Evolutionary conservation across 2,797 vertebrate genomes (phyloP), one percentile per base, ranked within the genome.

Genomic region (Xenopus petersii): DNA sequence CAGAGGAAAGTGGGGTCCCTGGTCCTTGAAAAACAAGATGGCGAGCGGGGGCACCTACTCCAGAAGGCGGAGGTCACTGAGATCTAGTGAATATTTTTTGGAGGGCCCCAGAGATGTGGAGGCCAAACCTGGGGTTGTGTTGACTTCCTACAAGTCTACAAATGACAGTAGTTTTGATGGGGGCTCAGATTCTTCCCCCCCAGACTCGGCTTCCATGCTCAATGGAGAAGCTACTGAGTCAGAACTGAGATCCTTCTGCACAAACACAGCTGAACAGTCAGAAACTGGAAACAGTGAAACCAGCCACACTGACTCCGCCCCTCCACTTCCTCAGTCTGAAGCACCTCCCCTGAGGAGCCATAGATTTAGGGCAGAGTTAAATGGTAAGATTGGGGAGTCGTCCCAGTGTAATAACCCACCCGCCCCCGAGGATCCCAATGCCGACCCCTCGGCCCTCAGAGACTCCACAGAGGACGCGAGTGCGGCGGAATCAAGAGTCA

Each of bases 121-220:
- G 9, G 48, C 4, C 12, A 68, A 59, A 17, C 36, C 24, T 9
- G 62, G 75, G 3, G 63, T 77, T 0, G 60, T 77, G 1, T 61
- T 77, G 2, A 77, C 70, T 1, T 73, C 70, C 12, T 77, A 73
- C 59, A 77, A 59, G 26, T 73, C 30, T 8, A 77, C 59, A 3
- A 67, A 15, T 13, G 70, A 77, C 3, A 10, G 63, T 12, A 33
- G 21, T 8, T 65, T 67, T 13, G 71, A 77, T 17, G 64, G 69
- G 62, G 30, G 42, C 4, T 16, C 16, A 7, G 63, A 21, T 30
- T 61, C 21, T 33, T 61, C 24, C 24, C 21, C 24, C 30, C 12
- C 59, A 42, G 1, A 11, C 13, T 59, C 10, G n/a, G 16, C 33
- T 42, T 64, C 26, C 16, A n/a, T 55, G 13, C 3, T 55, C 54